Percentiles rank a stretch among this genome's conserved stretches.
These are phyloP conservation scores for Stratiolaelaps scimitus DNA, from an alignment of 1,140 invertebrate genomes.

Conservation along the genomic window DNA sequence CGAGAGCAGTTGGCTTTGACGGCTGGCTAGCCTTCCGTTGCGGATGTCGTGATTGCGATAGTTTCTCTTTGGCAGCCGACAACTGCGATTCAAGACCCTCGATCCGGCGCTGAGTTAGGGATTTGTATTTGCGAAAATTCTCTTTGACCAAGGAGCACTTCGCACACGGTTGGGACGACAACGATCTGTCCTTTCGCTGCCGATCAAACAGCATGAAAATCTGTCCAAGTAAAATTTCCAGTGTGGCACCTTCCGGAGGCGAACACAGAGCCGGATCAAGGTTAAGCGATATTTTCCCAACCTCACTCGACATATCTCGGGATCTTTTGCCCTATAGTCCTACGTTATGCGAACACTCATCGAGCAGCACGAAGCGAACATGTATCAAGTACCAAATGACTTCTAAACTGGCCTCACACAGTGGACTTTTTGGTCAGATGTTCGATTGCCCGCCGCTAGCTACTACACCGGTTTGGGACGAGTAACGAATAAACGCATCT, in stretches of 20 bases:
- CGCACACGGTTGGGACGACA: neutral
- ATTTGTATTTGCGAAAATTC: slow-evolving; percentile 10
- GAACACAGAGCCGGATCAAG: neutral
- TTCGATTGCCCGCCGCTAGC: too few relatives aligned
- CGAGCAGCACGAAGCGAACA: too few relatives aligned
- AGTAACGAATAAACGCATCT: too few relatives aligned
- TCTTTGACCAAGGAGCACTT: neutral
- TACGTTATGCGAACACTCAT: too few relatives aligned
- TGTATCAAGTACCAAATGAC: too few relatives aligned
- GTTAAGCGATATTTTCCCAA: neutral
- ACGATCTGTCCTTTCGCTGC: neutral
- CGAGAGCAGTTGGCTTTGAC: neutral
- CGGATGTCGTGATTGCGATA: neutral
- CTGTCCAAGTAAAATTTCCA: slow-evolving; percentile 15
- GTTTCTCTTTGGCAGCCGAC: neutral
- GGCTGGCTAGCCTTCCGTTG: too few relatives aligned
- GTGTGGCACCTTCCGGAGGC: neutral
- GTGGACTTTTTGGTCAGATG: too few relatives aligned
- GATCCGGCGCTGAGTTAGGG: neutral
- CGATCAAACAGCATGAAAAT: neutral
- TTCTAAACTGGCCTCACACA: too few relatives aligned
- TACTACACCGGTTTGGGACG: too few relatives aligned
- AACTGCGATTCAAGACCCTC: slow-evolving; percentile 8
- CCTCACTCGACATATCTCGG: too few relatives aligned
- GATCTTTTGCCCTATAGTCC: too few relatives aligned